A percentile compares a stretch with the other conserved stretches of the same genome.
These are phyloP conservation scores for Drosophila tsacasi DNA, from an alignment of 1,140 invertebrate genomes.

Conservation along the genomic window DNA sequence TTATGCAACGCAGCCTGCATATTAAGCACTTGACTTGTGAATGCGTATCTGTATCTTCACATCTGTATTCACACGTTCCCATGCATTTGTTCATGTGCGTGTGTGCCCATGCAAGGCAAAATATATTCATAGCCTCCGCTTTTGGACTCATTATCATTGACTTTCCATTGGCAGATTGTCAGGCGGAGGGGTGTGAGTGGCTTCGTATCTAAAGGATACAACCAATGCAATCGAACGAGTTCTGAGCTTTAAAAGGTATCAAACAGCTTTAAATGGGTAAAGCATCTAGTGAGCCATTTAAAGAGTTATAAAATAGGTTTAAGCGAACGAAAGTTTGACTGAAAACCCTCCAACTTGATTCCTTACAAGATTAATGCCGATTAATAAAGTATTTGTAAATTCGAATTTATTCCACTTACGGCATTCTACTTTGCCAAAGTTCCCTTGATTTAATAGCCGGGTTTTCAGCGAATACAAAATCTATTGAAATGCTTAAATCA, in stretches of 20 bases:
- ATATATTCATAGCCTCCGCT: slow-evolving; percentile 78
- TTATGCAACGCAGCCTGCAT: slow-evolving; percentile 53
- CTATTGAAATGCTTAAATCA: slow-evolving; percentile 17
- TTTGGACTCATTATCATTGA: slow-evolving; percentile 71
- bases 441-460: neutral
- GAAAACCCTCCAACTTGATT: neutral
- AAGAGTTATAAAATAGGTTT: neutral
- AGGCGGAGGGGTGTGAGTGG: neutral
- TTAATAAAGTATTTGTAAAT: too few species aligned
- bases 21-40: slow-evolving; percentile 54
- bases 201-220: neutral
- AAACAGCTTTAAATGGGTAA: neutral
- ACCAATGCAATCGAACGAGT: slow-evolving; percentile 10
- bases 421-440: neutral
- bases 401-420: neutral
- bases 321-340: neutral
- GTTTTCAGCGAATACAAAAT: neutral
- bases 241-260: neutral
- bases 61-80: slow-evolving; percentile 13
- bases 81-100: slow-evolving; percentile 3
- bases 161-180: slow-evolving; percentile 21
- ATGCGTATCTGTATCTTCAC: slow-evolving; percentile 16
- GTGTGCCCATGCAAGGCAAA: slow-evolving; percentile 29
- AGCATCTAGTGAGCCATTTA: neutral
- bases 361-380: neutral